Base-by-base conservation (phyloP, 2,888 invertebrate species). In the Synanthedon vespiformis region DNA sequence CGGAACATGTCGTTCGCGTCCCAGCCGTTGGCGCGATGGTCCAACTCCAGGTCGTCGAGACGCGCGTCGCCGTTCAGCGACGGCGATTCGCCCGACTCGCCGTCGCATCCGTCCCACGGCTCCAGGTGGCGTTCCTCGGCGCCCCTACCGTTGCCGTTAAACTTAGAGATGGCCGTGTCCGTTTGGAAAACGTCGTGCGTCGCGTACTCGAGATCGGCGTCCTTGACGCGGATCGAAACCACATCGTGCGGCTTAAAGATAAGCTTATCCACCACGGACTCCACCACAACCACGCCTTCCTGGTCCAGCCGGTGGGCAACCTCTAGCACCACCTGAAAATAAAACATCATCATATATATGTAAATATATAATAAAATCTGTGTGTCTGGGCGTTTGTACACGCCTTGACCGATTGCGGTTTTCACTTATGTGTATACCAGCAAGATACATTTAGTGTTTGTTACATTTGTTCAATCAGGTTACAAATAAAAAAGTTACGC, bases 1-100 rank as follows among this genome's bases (percentile, higher is more conserved):
- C 50, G 18, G 84, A 99, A 99, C 98, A 99, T 99, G 63, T 98
- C 98, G 77, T 94, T 92, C 2, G 94, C 94, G 88, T 97, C 96
- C 98, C 99, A 99, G 55, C 98, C 98, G 88, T 97, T 97, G 80
- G 93, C 90, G 60, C 91, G 90, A 62, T 91, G 89, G 70, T 94
- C 94, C 54, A 94, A 78, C 61, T 92, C 91, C 53, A 93, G 75
- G 63, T 94, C 94, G 49, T 91, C 91, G 54, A 91, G 88, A 34
- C 90, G 88, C 50, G 89, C 88, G 65, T 85, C 89, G 11, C 90
- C 91, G 75, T 90, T 90, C 27, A 89, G 75, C 67, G 89, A 77
- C 57, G 82, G 78, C 63, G 86, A 55, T 66, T 89, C 87, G 12
- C 76, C 80, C 54, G 77, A 57, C 63, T 89, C 88, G 12, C 79